Base-by-base conservation (phyloP, 1,140 invertebrate species). In the Prorops nasuta region DNA sequence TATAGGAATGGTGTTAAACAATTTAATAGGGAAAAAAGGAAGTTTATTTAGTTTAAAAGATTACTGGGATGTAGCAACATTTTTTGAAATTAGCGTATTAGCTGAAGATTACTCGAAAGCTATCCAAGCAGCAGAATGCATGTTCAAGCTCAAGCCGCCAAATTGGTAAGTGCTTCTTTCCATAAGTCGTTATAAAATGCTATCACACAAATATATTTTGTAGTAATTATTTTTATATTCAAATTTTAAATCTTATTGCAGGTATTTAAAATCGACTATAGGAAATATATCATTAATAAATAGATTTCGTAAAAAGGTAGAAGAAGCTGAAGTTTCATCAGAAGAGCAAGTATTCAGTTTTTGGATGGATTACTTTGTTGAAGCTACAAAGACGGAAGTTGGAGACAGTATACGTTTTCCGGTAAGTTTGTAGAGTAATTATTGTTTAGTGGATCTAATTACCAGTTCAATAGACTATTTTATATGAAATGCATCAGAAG, bases 51-150 rank as follows among this genome's bases (percentile, higher is more conserved):
- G 91, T 15, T 76, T 99, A 2, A 91, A 90, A 62, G 96, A 99
- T 67, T 99, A 99, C 69, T 99, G 98, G 98, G 96, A 98, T 78
- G 95, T 99, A 6, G 98, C 98, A 0, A 99, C 96, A 1, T 99
- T 98, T 78, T 99, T 99, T 77, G 98, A 99, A 78, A 98, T 99
- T 46, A 95, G 92, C 44, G 96, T 99, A 1, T 77, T 99, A 12
- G 96, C 96, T 12, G 92, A 98, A 76, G 94, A 99, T 74, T 99
- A 98, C 77, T 81, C 87, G 3, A 98, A 98, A 78, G 96, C 97
- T 4, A 91, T 96, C 61, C 93, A 98, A 79, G 97, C 96, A 14
- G 94, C 97, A 2, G 93, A 98, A 72, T 97, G 92, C 71, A 99
- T 99, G 97, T 98, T 98, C 67, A 95, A 93, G 79, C 76, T 99